These are phyloP conservation scores for Linnaemya vulpina DNA, from an alignment of 2,888 invertebrate species.

Conservation along the genomic window DNA sequence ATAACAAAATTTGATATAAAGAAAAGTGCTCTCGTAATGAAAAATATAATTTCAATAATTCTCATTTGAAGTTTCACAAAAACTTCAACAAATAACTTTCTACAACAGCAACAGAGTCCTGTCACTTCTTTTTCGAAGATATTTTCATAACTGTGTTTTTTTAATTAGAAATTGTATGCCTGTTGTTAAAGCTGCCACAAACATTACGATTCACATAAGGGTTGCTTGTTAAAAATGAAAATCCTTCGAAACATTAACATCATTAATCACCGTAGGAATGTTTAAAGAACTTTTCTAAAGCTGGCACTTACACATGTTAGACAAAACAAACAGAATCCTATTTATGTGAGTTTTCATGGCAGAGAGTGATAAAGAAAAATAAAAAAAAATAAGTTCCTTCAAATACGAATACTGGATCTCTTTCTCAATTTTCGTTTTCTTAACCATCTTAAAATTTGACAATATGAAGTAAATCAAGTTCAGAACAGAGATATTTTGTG, in stretches of 20 bases:
- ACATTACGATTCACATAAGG: neutral
- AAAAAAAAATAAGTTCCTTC: constrained; percentile 21
- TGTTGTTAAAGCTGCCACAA: neutral
- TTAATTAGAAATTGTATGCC: neutral
- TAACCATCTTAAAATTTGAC: constrained; percentile 27
- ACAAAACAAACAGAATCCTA: neutral
- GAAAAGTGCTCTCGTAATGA: neutral
- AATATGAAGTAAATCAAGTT: constrained; percentile 59
- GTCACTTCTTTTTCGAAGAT: too few relatives aligned
- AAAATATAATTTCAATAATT: neutral
- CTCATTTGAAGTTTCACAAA: neutral
- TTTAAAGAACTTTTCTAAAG: neutral
- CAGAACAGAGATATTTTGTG: constrained; percentile 47
- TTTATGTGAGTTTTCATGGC: neutral
- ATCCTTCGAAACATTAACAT: constrained; percentile 55
- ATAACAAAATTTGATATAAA: too few relatives aligned
- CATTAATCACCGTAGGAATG: constrained; percentile 66
- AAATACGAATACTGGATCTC: constrained; percentile 27
- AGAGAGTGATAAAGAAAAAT: neutral
- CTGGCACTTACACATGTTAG: neutral
- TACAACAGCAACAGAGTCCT: too few relatives aligned
- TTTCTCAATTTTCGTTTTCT: neutral
- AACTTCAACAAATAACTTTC: too few relatives aligned
- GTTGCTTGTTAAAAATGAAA: neutral
- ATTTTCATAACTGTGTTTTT: too few relatives aligned